phyloP scores from a whole-genome alignment of 2,113 vertebrate genomes.

The Cercocebus atys region DNA sequence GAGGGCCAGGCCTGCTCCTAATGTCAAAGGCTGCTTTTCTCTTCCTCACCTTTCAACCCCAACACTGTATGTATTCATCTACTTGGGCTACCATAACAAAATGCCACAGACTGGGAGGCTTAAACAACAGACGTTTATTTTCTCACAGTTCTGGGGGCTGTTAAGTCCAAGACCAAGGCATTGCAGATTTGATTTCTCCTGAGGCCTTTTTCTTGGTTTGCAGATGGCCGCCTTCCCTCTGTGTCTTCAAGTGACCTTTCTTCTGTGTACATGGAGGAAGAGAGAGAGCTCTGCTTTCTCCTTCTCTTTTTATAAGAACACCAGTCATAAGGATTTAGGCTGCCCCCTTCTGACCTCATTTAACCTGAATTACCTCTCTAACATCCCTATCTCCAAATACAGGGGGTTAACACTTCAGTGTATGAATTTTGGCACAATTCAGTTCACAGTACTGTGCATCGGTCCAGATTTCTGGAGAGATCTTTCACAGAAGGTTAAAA shows the following conservation, averaged over 20 bases:
- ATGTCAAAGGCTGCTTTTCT: background rate
- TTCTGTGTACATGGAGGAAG: background rate
- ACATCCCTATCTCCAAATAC: background rate
- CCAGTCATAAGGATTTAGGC: background rate
- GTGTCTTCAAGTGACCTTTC: background rate
- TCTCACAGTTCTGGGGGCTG: background rate
- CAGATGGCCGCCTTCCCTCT: background rate
- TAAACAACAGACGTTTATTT: background rate
- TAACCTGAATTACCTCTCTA: background rate
- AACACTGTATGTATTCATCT: background rate
- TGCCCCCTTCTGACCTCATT: background rate
- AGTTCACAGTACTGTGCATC: background rate
- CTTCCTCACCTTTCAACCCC: background rate
- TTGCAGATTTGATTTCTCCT: background rate
- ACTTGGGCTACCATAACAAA: background rate
- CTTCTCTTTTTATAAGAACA: background rate
- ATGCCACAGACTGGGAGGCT: background rate
- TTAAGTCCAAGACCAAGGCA: background rate
- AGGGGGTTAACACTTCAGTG: background rate
- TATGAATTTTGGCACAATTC: background rate
- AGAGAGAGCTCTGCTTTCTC: background rate
- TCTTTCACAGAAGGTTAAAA: background rate
- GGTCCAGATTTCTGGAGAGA: background rate
- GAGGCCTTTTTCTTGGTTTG: background rate
- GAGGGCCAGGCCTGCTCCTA: no score